Evolutionary conservation across 2,113 vertebrate genomes (phyloP), one percentile per base, ranked within the genome.

Genomic region (Anhinga rufa): DNA sequence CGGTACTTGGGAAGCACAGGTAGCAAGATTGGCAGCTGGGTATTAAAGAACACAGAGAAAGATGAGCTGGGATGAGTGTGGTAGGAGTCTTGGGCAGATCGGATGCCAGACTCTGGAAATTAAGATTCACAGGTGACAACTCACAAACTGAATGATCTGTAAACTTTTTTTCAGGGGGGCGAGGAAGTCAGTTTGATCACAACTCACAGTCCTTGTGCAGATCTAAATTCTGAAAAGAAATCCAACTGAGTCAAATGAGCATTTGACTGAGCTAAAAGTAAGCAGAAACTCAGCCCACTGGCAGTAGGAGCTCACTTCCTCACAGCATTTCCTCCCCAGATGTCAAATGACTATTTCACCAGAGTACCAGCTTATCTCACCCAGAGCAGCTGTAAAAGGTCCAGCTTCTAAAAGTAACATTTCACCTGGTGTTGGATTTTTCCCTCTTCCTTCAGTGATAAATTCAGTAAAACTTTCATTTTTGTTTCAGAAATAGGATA

Each of bases 291-390:
- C 10, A 1, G 16, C 46, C 66, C 54, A 62, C 46, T 24, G 32
- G 42, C 5, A 0, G 2, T 42, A 84, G 88, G 19, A 86, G 25
- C 44, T 94, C 65, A 54, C 46, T 94, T 93, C 74, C 65, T 77
- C 66, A 46, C 31, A 82, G 71, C 31, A 48, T 61, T 89, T 94
- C 54, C 74, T 89, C 36, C 49, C 20, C 91, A 97, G 36, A 85
- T 70, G 49, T 81, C 70, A 85, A 85, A 80, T 7, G 20, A 88
- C 9, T 65, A 40, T 89, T 96, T 96, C 65, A 91, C 49, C 64
- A 79, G 49, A 46, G 17, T 34, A 76, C 22, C 44, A 85, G 22
- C 25, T 91, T 76, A 58, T 82, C 60, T 84, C 42, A 42, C 17
- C 14, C 69, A 51, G 44, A 42, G 36, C 76, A 92, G 76, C 69